Percentiles rank a stretch among this genome's conserved stretches.
Evolutionary conservation across 2,113 vertebrate genomes (phyloP).

Genomic region (Sminthopsis crassicaudata): DNA sequence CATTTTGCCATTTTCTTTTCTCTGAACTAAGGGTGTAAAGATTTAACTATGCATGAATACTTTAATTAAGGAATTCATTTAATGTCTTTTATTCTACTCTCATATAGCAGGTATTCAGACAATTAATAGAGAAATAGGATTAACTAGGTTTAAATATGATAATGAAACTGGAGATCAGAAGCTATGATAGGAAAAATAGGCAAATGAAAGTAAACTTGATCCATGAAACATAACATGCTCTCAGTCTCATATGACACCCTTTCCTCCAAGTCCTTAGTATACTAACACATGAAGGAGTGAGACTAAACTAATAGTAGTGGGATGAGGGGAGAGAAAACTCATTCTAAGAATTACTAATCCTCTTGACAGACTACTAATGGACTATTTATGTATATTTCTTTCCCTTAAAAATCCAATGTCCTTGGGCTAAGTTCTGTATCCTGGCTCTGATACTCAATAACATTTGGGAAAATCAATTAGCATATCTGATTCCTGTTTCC

Average conservation of each 20-base stretch:
- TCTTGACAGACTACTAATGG: too few species aligned
- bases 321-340: too few species aligned
- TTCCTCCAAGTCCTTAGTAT: neutral
- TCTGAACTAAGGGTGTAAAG: slow-evolving; percentile 13
- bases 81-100: neutral
- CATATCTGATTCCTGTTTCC: too few species aligned
- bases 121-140: neutral
- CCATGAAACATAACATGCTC: neutral
- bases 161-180: neutral
- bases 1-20: slow-evolving; percentile 22
- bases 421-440: too few species aligned
- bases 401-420: too few species aligned
- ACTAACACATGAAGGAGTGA: too few species aligned
- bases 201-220: neutral
- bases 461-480: too few species aligned
- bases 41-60: neutral
- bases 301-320: too few species aligned
- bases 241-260: neutral
- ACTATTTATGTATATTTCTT: too few species aligned
- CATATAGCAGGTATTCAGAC: neutral
- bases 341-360: too few species aligned
- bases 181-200: neutral
- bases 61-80: slow-evolving; percentile 8
- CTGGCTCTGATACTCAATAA: too few species aligned
- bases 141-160: neutral